Percentiles rank a stretch among this genome's conserved stretches.
phyloP scores from a whole-genome alignment of 1,140 invertebrate species.

The Leucophenga varia region DNA sequence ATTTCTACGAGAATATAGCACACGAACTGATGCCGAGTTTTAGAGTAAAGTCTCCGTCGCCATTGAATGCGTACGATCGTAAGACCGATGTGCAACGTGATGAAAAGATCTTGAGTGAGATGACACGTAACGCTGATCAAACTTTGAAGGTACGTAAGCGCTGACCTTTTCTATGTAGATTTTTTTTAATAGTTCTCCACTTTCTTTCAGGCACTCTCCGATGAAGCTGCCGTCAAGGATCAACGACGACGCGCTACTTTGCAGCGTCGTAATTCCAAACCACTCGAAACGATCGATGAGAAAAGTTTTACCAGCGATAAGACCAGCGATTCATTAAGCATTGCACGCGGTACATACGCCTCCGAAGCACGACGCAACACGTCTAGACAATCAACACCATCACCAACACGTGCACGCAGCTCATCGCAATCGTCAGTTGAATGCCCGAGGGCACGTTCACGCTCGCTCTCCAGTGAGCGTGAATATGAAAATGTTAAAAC shows the following conservation, averaged over 20 bases:
- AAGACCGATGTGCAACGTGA: conserved; percentile 47
- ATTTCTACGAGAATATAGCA: conserved; percentile 49
- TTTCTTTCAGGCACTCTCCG: conserved; percentile 38
- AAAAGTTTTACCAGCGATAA: conserved; percentile 20
- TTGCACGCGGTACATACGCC: conserved; percentile 39
- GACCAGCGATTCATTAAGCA: conserved; percentile 23
- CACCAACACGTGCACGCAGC: conserved; percentile 39
- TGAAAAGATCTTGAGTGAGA: conserved; percentile 48
- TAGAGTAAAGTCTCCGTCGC: conserved; percentile 32
- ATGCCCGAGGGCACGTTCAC: conserved; percentile 46
- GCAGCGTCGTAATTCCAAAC: conserved; percentile 41
- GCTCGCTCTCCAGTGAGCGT: conserved; percentile 21
- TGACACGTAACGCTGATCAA: conserved; percentile 52
- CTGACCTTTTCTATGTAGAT: neutral
- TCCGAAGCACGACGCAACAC: conserved; percentile 41
- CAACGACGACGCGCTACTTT: conserved; percentile 46
- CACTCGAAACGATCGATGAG: conserved; percentile 51
- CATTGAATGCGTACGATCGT: conserved; percentile 33
- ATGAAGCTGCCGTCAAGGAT: conserved; percentile 49
- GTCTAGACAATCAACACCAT: conserved; percentile 38
- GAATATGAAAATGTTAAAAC: conserved; percentile 15
- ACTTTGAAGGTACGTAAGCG: conserved; percentile 43
- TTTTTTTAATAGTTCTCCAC: neutral
- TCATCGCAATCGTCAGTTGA: conserved; percentile 50
- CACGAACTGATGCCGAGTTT: conserved; percentile 45